Percentiles rank a stretch among this genome's conserved stretches.
Evolutionary conservation across 2,113 vertebrate species (phyloP).

Genomic region (Cololabis saira): DNA sequence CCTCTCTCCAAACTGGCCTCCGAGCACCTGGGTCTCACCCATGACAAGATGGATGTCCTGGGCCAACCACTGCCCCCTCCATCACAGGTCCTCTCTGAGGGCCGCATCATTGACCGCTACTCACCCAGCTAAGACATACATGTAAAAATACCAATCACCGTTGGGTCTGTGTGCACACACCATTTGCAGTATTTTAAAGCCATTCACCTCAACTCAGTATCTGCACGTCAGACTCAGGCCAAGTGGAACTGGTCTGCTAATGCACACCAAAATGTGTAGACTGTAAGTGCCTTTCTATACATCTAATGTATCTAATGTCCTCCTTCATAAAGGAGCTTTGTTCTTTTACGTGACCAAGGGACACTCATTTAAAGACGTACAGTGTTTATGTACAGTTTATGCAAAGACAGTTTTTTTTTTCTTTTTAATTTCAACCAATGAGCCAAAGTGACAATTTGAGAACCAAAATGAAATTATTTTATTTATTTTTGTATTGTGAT

Average conservation of each 20-base stretch:
- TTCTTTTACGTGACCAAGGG: constrained; percentile 75
- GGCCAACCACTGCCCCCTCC: constrained; percentile 82
- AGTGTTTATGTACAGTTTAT: constrained; percentile 79
- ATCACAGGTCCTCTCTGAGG: constrained; percentile 83
- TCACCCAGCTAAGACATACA: constrained; percentile 87
- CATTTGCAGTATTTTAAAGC: constrained; percentile 79
- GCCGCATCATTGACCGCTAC: constrained; percentile 91
- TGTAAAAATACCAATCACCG: constrained; percentile 48
- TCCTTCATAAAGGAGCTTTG: constrained; percentile 67
- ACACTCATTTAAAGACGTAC: constrained; percentile 69
- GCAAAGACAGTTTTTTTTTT: constrained; percentile 61
- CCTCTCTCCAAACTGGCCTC: constrained; percentile 93
- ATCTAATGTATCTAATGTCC: constrained; percentile 69
- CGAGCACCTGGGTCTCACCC: constrained; percentile 90
- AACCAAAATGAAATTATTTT: constrained; percentile 76
- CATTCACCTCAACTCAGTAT: constrained; percentile 78
- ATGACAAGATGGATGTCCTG: constrained; percentile 93
- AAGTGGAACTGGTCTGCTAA: constrained; percentile 60
- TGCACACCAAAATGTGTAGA: constrained; percentile 68
- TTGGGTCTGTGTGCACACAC: constrained; percentile 66
- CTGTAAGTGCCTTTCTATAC: constrained; percentile 81
- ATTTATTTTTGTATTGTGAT: constrained; percentile 77
- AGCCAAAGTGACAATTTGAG: constrained; percentile 81
- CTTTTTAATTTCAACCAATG: constrained; percentile 62
- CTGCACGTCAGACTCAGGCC: constrained; percentile 78